These are phyloP conservation scores for Baronia brevicornis DNA, from an alignment of 2,888 invertebrate genomes.

Conservation along the genomic window DNA sequence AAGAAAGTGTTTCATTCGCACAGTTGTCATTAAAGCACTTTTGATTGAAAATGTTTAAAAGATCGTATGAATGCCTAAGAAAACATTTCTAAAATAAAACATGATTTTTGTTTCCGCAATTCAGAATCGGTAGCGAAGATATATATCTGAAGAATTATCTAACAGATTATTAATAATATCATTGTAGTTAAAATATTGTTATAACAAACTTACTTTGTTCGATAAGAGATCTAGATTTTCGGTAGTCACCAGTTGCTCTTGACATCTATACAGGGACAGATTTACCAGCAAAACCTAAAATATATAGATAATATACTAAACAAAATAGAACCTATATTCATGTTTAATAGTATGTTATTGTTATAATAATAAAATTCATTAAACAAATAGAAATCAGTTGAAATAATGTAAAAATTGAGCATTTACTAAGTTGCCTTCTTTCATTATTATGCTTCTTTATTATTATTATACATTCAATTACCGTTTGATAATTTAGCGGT, in stretches of 20 bases:
- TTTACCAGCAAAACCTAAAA: slow-evolving; percentile 55
- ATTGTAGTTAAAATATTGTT: slow-evolving; percentile 5
- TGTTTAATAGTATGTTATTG: no score
- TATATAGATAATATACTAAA: slow-evolving; percentile 3
- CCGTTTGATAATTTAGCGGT: no score
- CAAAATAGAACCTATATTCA: neutral
- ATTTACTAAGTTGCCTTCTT: no score
- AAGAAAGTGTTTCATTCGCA: no score
- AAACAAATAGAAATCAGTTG: no score
- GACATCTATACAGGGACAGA: slow-evolving; percentile 48
- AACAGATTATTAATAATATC: no score
- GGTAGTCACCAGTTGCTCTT: slow-evolving; percentile 41
- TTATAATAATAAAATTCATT: slow-evolving; percentile 1
- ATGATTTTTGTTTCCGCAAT: no score
- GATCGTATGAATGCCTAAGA: no score
- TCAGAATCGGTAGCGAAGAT: slow-evolving; percentile 12
- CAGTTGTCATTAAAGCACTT: no score
- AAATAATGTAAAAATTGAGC: slow-evolving; percentile 1
- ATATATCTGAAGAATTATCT: slow-evolving; percentile 10
- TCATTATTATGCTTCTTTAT: slow-evolving; percentile 4
- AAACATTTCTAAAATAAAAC: no score
- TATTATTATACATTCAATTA: no score
- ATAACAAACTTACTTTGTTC: slow-evolving; percentile 37
- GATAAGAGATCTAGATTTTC: slow-evolving; percentile 25
- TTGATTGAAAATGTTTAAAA: no score